These are phyloP conservation scores for Nothoprocta perdicaria DNA, from an alignment of 2,113 vertebrate genomes.

Conservation along the genomic window DNA sequence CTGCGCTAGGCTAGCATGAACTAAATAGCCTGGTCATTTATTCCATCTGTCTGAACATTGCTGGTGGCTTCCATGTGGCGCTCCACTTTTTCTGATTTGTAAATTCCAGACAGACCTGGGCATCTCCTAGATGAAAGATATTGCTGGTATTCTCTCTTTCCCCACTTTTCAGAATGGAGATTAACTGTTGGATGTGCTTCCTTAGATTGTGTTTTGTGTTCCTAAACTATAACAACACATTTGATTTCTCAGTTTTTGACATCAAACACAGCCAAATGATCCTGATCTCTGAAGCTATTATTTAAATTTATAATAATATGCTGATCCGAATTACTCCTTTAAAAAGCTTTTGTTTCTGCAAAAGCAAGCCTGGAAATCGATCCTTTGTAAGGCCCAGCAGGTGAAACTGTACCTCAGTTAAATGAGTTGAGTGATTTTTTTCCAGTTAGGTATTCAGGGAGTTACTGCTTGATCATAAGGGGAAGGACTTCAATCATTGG, in stretches of 20 bases:
- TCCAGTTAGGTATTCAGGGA: not conserved
- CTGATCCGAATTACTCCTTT: not conserved
- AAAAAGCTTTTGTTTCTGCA: not conserved
- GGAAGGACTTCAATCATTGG: not conserved
- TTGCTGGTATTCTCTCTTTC: not conserved
- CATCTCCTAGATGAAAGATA: not conserved
- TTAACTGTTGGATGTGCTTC: not conserved
- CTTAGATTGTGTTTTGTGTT: not conserved
- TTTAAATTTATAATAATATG: not conserved
- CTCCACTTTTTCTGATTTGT: not conserved
- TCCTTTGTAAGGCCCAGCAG: not conserved
- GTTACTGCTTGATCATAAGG: not conserved
- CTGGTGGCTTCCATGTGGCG: not conserved
- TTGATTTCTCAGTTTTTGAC: not conserved
- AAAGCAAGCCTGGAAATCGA: not conserved
- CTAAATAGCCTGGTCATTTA: fast-evolving
- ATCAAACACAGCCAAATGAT: not conserved
- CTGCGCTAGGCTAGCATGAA: not conserved
- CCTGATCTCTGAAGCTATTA: not conserved
- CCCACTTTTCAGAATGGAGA: not conserved
- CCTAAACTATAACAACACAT: not conserved
- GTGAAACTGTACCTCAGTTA: not conserved
- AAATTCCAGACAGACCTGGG: not conserved
- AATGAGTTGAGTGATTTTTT: not conserved
- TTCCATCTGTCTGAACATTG: not conserved